phyloP scores from a whole-genome alignment of 2,113 vertebrate genomes.

The Sinocyclocheilus grahami region DNA sequence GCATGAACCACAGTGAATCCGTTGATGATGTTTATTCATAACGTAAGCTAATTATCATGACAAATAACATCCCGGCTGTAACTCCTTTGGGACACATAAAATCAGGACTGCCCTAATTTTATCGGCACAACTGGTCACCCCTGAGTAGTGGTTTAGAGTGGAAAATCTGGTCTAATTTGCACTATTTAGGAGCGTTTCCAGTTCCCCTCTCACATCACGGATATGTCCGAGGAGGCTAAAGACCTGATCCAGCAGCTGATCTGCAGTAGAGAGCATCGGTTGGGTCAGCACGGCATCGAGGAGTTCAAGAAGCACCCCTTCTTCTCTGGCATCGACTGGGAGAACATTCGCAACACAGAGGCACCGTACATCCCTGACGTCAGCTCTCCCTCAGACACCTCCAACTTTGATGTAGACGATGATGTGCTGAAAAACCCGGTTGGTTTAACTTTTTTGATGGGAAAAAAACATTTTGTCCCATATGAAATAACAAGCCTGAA shows the following conservation, averaged over 20 bases:
- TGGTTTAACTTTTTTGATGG: conserved; percentile 57
- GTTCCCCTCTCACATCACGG: conserved; percentile 89
- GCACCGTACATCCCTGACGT: conserved; percentile 97
- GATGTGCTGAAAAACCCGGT: conserved; percentile 93
- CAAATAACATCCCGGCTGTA: not conserved
- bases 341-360: conserved; percentile 87
- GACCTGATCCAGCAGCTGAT: conserved; percentile 95
- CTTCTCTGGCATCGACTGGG: conserved; percentile 92
- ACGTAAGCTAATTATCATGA: not conserved
- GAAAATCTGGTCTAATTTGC: not conserved
- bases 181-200: conserved; percentile 89
- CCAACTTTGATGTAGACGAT: conserved; percentile 97
- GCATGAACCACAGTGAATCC: not conserved
- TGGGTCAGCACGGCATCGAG: conserved; percentile 90
- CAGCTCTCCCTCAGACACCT: conserved; percentile 97
- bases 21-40: not conserved
- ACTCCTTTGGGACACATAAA: not conserved
- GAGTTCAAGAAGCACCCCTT: conserved; percentile 93
- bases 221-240: conserved; percentile 93
- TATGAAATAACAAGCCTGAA: not conserved
- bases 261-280: conserved; percentile 87
- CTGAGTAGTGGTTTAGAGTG: not conserved
- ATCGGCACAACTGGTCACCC: not conserved
- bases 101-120: not conserved
- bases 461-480: not conserved